A percentile compares a stretch with the other conserved stretches of the same genome.
These are phyloP conservation scores for Pterocles burchelli DNA, from an alignment of 2,113 vertebrate genomes.

Conservation along the genomic window DNA sequence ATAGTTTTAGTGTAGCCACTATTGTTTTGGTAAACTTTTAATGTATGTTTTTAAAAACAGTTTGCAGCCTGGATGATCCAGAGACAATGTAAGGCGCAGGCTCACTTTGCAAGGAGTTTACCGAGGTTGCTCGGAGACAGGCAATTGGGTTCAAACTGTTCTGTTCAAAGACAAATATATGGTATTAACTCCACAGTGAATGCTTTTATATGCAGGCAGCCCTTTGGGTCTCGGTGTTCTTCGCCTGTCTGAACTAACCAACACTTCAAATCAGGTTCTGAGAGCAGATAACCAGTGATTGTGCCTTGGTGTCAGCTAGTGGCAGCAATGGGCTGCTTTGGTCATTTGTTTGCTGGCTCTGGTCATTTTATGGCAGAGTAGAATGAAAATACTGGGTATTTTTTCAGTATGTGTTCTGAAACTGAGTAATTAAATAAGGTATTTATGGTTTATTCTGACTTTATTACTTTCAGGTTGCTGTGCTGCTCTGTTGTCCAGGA, in stretches of 20 bases:
- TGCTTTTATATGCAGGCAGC: not conserved
- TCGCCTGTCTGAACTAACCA: not conserved
- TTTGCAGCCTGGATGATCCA: not conserved
- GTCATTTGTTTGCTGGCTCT: not conserved
- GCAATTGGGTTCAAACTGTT: not conserved
- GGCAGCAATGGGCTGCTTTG: not conserved
- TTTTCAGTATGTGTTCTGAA: not conserved
- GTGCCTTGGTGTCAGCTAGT: not conserved
- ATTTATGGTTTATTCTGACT: conserved; percentile 3
- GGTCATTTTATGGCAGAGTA: not conserved
- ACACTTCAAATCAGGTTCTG: not conserved
- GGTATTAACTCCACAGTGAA: not conserved
- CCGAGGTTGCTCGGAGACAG: not conserved
- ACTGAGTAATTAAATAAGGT: not conserved
- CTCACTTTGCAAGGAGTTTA: not conserved
- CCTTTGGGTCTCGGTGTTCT: not conserved
- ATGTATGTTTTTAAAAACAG: not conserved
- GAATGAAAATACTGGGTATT: conserved; percentile 17
- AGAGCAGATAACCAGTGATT: not conserved
- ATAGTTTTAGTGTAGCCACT: not conserved
- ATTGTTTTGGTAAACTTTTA: not conserved
- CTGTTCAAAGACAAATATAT: not conserved
- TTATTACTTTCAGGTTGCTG: not conserved
- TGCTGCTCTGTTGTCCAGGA: not conserved
- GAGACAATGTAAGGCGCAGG: not conserved